These are phyloP conservation scores for Linurgus olivaceus DNA, from an alignment of 2,797 vertebrate species.

Conservation along the genomic window DNA sequence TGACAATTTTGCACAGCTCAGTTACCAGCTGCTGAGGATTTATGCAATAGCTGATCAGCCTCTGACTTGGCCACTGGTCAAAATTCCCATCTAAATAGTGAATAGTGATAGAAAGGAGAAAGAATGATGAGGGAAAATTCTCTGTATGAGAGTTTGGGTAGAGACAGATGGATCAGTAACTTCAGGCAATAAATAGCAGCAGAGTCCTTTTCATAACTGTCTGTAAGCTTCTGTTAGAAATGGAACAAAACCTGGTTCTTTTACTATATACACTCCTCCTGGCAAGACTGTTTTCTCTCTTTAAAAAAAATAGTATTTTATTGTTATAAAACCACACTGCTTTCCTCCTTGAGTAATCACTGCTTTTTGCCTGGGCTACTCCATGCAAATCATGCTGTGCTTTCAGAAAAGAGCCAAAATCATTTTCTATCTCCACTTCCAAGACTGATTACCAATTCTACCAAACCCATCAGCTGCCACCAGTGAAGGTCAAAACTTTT, in stretches of 20 bases:
- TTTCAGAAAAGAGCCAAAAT: neutral
- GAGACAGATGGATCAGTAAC: conserved; percentile 39
- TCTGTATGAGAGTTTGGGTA: neutral
- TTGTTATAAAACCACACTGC: neutral
- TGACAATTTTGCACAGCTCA: conserved; percentile 5
- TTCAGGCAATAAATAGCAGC: conserved; percentile 46
- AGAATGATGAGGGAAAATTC: neutral
- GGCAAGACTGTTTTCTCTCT: neutral
- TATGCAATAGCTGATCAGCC: neutral
- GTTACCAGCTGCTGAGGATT: neutral
- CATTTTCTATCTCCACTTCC: neutral
- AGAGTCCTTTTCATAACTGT: neutral
- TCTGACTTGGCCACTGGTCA: conserved; percentile 3
- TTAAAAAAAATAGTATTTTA: neutral
- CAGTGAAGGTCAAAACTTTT: neutral
- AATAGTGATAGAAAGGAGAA: neutral
- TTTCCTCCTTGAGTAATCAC: neutral
- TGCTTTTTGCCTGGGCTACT: neutral
- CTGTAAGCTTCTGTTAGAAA: neutral
- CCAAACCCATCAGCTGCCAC: neutral
- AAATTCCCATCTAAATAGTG: neutral
- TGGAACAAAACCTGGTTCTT: neutral
- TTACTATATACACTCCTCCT: neutral
- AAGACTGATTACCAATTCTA: neutral
- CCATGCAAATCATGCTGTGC: neutral